These are phyloP conservation scores for Tinea semifulvella DNA, from an alignment of 2,888 invertebrate genomes.

Conservation along the genomic window DNA sequence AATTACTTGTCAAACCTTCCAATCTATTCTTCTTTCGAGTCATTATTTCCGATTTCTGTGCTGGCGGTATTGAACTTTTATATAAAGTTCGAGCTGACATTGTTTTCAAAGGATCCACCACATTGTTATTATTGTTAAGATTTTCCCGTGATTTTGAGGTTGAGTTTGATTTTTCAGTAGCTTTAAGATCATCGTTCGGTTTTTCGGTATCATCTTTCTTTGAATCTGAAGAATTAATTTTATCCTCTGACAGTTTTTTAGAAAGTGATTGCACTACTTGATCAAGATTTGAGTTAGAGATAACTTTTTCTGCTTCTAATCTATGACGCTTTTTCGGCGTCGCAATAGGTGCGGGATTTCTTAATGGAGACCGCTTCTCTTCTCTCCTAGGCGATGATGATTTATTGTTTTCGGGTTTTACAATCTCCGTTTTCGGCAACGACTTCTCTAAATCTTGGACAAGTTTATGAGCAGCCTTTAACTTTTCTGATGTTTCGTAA, in stretches of 20 bases:
- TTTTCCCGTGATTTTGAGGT: slow-evolving; percentile 17
- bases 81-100: slow-evolving; percentile 59
- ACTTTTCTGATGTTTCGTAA: slow-evolving; percentile 58
- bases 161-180: slow-evolving; percentile 28
- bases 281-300: slow-evolving; percentile 46
- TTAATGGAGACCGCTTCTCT: slow-evolving; percentile 41
- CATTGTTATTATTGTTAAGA: slow-evolving; percentile 24
- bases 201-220: slow-evolving; percentile 18
- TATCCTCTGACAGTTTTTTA: slow-evolving; percentile 52
- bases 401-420: slow-evolving; percentile 40
- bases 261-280: slow-evolving; percentile 59
- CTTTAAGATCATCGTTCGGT: slow-evolving; percentile 25
- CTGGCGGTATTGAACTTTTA: slow-evolving; percentile 55
- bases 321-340: slow-evolving; percentile 81
- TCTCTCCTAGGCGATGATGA: slow-evolving; percentile 46
- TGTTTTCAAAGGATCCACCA: slow-evolving; percentile 50
- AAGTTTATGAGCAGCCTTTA: slow-evolving; percentile 59
- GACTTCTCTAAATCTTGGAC: slow-evolving; percentile 55
- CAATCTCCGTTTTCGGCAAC: slow-evolving; percentile 42
- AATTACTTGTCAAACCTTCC: slow-evolving; percentile 67
- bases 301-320: slow-evolving; percentile 66
- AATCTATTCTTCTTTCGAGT: slow-evolving; percentile 71
- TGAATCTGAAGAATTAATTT: slow-evolving; percentile 31
- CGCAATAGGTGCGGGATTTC: slow-evolving; percentile 59
- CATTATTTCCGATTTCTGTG: slow-evolving; percentile 65